Base-by-base conservation (phyloP, 1,140 invertebrate genomes). In the Varroa destructor region DNA sequence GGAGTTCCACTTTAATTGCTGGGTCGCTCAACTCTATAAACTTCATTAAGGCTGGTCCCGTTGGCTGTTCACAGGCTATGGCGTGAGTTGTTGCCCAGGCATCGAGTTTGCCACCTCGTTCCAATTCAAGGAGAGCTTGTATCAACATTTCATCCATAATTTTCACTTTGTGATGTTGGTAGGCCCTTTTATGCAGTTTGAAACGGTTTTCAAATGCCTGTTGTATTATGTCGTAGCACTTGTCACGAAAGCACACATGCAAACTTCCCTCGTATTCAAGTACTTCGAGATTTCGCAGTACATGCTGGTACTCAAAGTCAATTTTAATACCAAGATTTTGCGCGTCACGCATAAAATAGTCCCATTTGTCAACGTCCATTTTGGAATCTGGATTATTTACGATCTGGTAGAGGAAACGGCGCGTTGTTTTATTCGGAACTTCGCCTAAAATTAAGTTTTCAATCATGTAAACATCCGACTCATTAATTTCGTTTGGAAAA, bases 281-380 rank as follows among this genome's bases (percentile, higher is more conserved):
- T 14, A 82, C 81, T 64, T 80, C 73, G 6, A 78, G 75, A 76
- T 77, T 79, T 43, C 79, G 77, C 46, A 82, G 79, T 67, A 80
- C 77, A 37, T 81, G 77, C 14, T 74, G 61, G 73, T 81, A 81
- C 74, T 83, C 82, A 78, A 84, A 84, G 42, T 75, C 77, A 58
- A 78, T 80, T 14, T 73, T 73, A 0, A 84, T 76, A 8, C 84
- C 84, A 3, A 85, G 74, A 72, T 79, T 77, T 55, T 80, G 77
- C 43, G 80, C 82, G 76, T 88, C 87, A 71, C 87, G 79, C 12
- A 83, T 77, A 58, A 88, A 80, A 75, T 88, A 88, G 76, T 88
- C 87, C 82, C 83, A 87, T 78, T 87, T 87, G 77, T 88, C 87
- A 4, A 88, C 87, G 79, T 88, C 87, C 43, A 87, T 81, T 25